Percentiles rank a stretch among this genome's conserved stretches.
Conservation (phyloP, 2,888 invertebrate genomes). For the Lacanobia wlatinum region DNA sequence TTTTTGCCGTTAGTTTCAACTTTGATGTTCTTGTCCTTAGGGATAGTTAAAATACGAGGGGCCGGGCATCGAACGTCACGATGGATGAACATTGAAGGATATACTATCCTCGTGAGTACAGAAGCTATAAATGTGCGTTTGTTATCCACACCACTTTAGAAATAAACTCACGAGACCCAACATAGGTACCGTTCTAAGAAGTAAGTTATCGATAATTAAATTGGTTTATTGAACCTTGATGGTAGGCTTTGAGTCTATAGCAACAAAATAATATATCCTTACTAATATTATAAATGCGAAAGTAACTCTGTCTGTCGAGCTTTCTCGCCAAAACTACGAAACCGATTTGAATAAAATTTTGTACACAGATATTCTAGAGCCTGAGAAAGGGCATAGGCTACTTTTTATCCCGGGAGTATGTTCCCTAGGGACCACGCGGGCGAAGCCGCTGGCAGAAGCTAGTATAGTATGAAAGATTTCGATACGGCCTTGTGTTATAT, state of each 20-base stretch:
- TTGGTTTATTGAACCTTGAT: constrained; percentile 2
- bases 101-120: constrained; percentile 61
- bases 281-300: no score
- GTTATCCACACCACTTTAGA: constrained; percentile 53
- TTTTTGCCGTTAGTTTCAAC: constrained; percentile 64
- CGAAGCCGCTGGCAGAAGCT: no score
- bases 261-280: not conserved
- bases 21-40: constrained; percentile 67
- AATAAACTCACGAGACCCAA: constrained; percentile 44
- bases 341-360: no score
- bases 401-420: no score
- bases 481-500: not conserved
- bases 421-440: no score
- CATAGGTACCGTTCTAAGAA: constrained; percentile 19
- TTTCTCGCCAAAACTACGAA: no score
- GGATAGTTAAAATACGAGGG: constrained; percentile 70
- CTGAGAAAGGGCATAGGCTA: no score
- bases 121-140: constrained; percentile 61
- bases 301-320: no score
- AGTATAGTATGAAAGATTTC: no score
- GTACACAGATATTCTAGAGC: no score
- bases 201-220: constrained; percentile 16
- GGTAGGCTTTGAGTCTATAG: not conserved
- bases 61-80: constrained; percentile 59
- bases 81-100: constrained; percentile 66